phyloP scores from a whole-genome alignment of 92 coral and sea anemone species.

The Parazoanthus darwini region DNA sequence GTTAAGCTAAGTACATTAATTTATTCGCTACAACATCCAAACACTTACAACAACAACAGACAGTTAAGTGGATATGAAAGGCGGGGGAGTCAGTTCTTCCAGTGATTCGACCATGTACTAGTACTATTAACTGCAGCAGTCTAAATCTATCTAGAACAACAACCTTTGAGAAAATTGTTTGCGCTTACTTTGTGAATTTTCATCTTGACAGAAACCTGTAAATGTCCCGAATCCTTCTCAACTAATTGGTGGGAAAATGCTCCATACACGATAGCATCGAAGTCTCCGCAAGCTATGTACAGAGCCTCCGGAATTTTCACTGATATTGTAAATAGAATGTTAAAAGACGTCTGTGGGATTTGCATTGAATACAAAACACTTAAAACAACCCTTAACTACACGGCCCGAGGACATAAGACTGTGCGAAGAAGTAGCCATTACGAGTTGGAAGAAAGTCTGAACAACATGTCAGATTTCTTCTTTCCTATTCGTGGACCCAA shows the following conservation, averaged over 20 bases:
- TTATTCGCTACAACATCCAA: too few species aligned
- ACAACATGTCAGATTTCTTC: constrained; percentile 26
- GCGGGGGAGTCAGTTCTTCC: too few species aligned
- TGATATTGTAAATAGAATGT: neutral
- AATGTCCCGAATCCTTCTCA: neutral
- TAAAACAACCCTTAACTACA: neutral
- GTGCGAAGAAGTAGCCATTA: neutral
- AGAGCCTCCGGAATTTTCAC: constrained; percentile 28
- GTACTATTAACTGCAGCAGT: too few species aligned
- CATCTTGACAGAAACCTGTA: neutral
- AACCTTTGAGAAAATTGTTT: too few species aligned
- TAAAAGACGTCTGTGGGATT: constrained; percentile 41
- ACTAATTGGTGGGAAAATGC: neutral
- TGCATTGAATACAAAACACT: constrained; percentile 31
- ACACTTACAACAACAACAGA: too few species aligned
- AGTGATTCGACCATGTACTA: too few species aligned
- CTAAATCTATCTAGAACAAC: too few species aligned
- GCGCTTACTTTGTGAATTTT: neutral
- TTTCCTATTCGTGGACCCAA: constrained; percentile 50
- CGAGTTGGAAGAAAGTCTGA: constrained; percentile 37
- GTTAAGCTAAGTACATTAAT: too few species aligned
- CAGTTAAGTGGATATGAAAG: too few species aligned
- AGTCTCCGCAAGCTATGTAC: neutral
- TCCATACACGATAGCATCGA: neutral
- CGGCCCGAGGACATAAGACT: neutral